These are phyloP conservation scores for Amazona ochrocephala DNA, from an alignment of 2,797 vertebrate genomes.

Conservation along the genomic window DNA sequence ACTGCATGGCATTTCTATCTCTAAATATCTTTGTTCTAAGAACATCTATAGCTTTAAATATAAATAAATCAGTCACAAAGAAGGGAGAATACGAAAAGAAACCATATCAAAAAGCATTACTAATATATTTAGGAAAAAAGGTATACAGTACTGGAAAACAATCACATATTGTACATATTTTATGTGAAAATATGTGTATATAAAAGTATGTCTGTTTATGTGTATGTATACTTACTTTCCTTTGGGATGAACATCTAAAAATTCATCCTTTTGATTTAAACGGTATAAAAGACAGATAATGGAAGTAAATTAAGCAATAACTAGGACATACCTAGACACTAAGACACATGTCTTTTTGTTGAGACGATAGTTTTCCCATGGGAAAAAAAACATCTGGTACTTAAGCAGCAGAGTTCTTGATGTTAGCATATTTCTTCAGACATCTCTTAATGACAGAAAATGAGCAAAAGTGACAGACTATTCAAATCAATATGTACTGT, in stretches of 20 bases:
- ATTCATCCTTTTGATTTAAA: not conserved
- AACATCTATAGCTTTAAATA: not conserved
- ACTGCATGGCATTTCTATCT: not conserved
- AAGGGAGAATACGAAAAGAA: not conserved
- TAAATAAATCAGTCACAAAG: not conserved
- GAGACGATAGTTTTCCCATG: not conserved
- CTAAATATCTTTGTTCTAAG: not conserved
- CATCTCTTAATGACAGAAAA: slow-evolving; percentile 12
- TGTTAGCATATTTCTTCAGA: slow-evolving; percentile 16
- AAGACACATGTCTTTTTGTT: not conserved
- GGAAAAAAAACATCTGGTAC: slow-evolving; percentile 1
- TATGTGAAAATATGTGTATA: not conserved
- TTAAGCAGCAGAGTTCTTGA: slow-evolving; percentile 1
- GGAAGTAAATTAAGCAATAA: not conserved
- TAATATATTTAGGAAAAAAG: not conserved
- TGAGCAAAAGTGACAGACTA: not conserved
- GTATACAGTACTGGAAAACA: not conserved
- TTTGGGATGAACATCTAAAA: not conserved
- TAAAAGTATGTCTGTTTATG: not conserved
- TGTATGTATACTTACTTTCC: not conserved
- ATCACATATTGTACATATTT: not conserved
- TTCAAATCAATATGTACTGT: not conserved
- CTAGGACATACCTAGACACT: not conserved
- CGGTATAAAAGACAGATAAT: not conserved
- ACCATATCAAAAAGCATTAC: not conserved